Conservation (phyloP, 30 jellyfish, hydroid and myxozoan species). For the Sanderia malayensis region DNA sequence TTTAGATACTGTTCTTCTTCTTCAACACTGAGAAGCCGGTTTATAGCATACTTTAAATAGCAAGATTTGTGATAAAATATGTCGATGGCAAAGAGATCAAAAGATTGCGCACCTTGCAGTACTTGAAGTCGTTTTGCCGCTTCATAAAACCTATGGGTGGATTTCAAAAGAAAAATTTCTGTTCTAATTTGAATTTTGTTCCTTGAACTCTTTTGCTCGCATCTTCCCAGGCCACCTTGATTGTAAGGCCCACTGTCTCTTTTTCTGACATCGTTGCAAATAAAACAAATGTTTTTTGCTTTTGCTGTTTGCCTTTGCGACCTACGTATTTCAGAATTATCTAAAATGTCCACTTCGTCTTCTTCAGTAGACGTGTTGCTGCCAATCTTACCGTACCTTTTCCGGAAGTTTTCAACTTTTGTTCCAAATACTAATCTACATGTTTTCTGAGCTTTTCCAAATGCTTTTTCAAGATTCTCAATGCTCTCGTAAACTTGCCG, state of each 20-base stretch:
- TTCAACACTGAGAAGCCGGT: too few species aligned
- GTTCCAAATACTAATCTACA: background rate
- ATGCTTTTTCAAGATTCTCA: background rate
- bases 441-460: background rate
- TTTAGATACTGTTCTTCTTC: too few species aligned
- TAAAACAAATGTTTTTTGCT: background rate
- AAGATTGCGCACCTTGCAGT: too few species aligned
- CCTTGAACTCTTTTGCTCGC: conserved; percentile 1
- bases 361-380: background rate
- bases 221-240: background rate
- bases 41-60: too few species aligned
- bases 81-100: too few species aligned
- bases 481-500: background rate
- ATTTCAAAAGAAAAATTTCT: background rate
- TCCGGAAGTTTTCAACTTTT: background rate
- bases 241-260: background rate
- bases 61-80: too few species aligned
- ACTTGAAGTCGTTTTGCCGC: too few species aligned
- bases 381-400: background rate
- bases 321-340: background rate
- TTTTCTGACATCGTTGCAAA: background rate
- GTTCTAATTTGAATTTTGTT: background rate
- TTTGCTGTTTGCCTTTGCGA: background rate
- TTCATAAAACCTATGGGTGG: background rate
- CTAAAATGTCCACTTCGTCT: background rate